A percentile compares a stretch with the other conserved stretches of the same genome.
Evolutionary conservation across 1,140 invertebrate genomes (phyloP).

Genomic region (Notospermus geniculatus): DNA sequence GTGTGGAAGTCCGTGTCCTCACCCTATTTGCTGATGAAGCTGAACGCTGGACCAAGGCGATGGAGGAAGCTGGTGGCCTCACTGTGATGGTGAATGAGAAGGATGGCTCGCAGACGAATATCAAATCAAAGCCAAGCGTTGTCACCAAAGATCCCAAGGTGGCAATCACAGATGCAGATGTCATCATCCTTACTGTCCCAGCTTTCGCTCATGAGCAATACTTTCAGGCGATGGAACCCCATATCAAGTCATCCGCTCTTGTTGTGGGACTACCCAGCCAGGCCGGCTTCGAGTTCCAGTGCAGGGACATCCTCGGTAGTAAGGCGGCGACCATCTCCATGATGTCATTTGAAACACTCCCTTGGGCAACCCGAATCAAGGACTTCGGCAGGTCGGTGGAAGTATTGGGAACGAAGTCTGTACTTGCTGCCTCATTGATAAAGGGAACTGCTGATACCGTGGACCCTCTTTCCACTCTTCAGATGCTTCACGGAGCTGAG

Average conservation of each 20-base stretch:
- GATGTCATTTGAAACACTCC: slow-evolving; percentile 25
- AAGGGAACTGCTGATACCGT: too few relatives aligned
- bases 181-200: slow-evolving; percentile 31
- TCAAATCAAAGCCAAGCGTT: not conserved
- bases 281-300: slow-evolving; percentile 40
- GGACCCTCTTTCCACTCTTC: too few relatives aligned
- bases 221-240: slow-evolving; percentile 26
- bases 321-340: slow-evolving; percentile 20
- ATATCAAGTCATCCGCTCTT: slow-evolving; percentile 22
- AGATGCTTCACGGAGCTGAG: too few relatives aligned
- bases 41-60: slow-evolving; percentile 2
- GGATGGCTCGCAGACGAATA: not conserved
- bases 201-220: slow-evolving; percentile 31
- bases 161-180: slow-evolving; percentile 3
- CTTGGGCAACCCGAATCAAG: too few relatives aligned
- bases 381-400: too few relatives aligned
- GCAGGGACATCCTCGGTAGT: slow-evolving; percentile 23
- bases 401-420: too few relatives aligned
- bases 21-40: slow-evolving; percentile 9
- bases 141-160: slow-evolving; percentile 15
- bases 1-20: slow-evolving; percentile 6
- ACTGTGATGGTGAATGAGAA: not conserved
- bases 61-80: slow-evolving; percentile 7
- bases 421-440: too few relatives aligned
- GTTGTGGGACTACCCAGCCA: slow-evolving; percentile 35